These are phyloP conservation scores for Hydrolagus colliei DNA, from an alignment of 2,797 vertebrate species.

Conservation along the genomic window DNA sequence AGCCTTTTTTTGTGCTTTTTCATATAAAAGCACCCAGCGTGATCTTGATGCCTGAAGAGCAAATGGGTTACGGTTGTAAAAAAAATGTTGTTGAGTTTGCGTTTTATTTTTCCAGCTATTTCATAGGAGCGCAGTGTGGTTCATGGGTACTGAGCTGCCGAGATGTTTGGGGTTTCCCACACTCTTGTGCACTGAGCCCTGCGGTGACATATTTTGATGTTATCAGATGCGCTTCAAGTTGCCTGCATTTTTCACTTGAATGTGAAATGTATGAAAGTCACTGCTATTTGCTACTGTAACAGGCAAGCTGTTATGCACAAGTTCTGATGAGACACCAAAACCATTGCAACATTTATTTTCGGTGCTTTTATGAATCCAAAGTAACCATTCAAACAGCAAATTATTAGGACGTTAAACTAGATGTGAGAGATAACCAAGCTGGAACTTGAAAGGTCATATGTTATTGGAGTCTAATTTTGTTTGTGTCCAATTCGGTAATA, in stretches of 20 bases:
- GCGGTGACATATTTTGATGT: slow-evolving; percentile 37
- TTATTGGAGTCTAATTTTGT: background rate
- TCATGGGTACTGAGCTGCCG: slow-evolving; percentile 35
- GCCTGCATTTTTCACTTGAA: slow-evolving; percentile 2
- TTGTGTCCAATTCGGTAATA: no score
- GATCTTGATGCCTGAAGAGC: slow-evolving; percentile 4
- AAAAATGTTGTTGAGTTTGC: slow-evolving; percentile 8
- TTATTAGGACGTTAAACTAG: background rate
- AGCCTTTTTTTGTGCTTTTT: no score
- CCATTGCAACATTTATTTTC: background rate
- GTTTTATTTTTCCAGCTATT: slow-evolving; percentile 30
- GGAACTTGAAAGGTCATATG: background rate
- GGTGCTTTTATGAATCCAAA: background rate
- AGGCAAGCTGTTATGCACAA: background rate
- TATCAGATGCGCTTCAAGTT: slow-evolving; percentile 35
- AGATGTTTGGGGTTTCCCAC: slow-evolving; percentile 42
- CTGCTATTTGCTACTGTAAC: background rate
- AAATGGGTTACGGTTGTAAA: background rate
- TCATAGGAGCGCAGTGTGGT: slow-evolving; percentile 39
- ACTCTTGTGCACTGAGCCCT: slow-evolving; percentile 32
- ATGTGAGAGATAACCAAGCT: background rate
- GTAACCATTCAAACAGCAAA: background rate
- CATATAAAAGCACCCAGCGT: background rate
- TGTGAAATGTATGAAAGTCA: background rate
- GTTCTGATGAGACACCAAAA: no score